These are phyloP conservation scores for Drosophila suzukii DNA, from an alignment of 1,140 invertebrate genomes.

Conservation along the genomic window DNA sequence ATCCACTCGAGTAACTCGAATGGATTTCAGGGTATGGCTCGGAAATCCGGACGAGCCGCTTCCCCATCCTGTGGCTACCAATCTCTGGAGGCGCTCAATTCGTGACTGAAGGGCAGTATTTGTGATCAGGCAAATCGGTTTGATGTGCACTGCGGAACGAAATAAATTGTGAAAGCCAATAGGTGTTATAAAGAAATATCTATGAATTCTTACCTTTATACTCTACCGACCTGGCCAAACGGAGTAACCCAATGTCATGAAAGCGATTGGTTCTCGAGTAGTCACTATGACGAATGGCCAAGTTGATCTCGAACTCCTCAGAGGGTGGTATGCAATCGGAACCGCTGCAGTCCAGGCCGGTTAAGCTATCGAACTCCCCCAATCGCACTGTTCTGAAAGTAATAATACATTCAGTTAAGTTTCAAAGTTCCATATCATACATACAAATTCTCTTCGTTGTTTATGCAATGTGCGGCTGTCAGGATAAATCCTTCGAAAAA, in stretches of 20 bases:
- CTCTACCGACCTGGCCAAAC: neutral
- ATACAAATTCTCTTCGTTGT: neutral
- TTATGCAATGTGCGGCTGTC: constrained; percentile 30
- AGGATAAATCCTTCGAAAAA: constrained; percentile 6
- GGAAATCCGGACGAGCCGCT: neutral
- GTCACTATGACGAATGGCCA: constrained; percentile 1
- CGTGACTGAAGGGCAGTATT: neutral
- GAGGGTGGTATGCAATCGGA: constrained; percentile 1
- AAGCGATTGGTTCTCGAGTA: neutral
- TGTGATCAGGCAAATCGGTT: constrained; percentile 23
- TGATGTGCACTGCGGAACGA: constrained; percentile 7
- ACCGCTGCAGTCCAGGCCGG: constrained; percentile 5
- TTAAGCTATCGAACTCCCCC: constrained; percentile 8
- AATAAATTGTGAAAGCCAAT: neutral
- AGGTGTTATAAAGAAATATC: no score
- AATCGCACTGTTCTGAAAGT: constrained; percentile 13
- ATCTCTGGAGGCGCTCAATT: neutral
- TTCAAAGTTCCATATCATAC: neutral
- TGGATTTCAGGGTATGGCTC: constrained; percentile 12
- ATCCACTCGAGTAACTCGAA: neutral
- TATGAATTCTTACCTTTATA: constrained; percentile 4
- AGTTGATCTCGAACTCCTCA: constrained; percentile 4
- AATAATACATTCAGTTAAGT: neutral
- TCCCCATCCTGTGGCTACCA: constrained; percentile 27
- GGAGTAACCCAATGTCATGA: constrained; percentile 17